Percentiles rank a stretch among this genome's conserved stretches.
These are phyloP conservation scores for fruit fly (Drosophila melanogaster) DNA, from an alignment of 1,140 invertebrate species.

Conservation along the genomic window Release_6_plus_ISO1_MT NT_033777.3:6663501-6664000, in stretches of 20 bases:
- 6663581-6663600: conserved; percentile 84
- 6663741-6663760: not conserved
- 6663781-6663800: conserved; percentile 11
- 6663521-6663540: conserved; percentile 82
- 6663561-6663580: conserved; percentile 79
- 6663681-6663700: conserved; percentile 56
- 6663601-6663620: conserved; percentile 78
- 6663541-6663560: conserved; percentile 56
- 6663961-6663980: conserved; percentile 76
- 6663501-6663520: conserved; percentile 82
- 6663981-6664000: conserved; percentile 69
- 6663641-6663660: conserved; percentile 11
- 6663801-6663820: no score
- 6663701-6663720: conserved; percentile 29
- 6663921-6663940: not conserved
- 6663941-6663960: conserved; percentile 1
- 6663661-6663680: conserved; percentile 25
- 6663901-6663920: conserved; percentile 4
- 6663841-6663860: no score
- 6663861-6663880: no score
- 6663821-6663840: no score
- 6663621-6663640: conserved; percentile 35
- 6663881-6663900: no score
- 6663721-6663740: conserved; percentile 15
- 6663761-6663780: conserved; percentile 14